These are phyloP conservation scores for Ploceus nigricollis DNA, from an alignment of 2,113 vertebrate species.

Conservation along the genomic window DNA sequence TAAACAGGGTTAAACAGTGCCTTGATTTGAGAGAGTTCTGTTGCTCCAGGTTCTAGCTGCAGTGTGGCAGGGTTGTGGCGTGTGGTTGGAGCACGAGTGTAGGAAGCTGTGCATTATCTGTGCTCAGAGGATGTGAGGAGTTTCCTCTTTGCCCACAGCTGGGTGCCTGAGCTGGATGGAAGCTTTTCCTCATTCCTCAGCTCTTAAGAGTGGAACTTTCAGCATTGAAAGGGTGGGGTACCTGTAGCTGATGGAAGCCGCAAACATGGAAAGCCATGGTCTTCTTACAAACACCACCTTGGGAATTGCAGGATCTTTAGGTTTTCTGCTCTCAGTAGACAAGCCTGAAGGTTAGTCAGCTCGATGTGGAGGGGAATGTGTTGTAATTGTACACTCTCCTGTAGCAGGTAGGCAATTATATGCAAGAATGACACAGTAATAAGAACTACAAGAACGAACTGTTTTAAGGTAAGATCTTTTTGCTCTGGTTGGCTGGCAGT, in stretches of 20 bases:
- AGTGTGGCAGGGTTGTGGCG: neutral
- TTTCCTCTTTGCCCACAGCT: neutral
- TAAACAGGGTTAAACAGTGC: neutral
- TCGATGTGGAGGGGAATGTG: neutral
- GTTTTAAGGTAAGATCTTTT: neutral
- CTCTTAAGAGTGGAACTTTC: neutral
- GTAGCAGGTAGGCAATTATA: neutral
- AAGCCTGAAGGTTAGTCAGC: neutral
- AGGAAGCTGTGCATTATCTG: neutral
- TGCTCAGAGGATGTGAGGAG: neutral
- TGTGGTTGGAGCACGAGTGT: neutral
- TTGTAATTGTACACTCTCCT: neutral
- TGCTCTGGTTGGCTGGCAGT: neutral
- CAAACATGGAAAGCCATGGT: neutral
- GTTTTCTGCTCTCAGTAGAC: neutral
- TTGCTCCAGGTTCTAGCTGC: neutral
- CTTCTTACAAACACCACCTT: neutral
- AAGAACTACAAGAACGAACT: neutral
- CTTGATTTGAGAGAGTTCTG: neutral
- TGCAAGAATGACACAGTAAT: neutral
- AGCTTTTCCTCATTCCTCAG: neutral
- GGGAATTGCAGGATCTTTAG: neutral
- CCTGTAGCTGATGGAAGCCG: neutral
- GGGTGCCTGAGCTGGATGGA: neutral
- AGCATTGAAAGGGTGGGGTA: fast-evolving